These are phyloP conservation scores for Pungitius pungitius DNA, from an alignment of 2,113 vertebrate genomes.

Conservation along the genomic window DNA sequence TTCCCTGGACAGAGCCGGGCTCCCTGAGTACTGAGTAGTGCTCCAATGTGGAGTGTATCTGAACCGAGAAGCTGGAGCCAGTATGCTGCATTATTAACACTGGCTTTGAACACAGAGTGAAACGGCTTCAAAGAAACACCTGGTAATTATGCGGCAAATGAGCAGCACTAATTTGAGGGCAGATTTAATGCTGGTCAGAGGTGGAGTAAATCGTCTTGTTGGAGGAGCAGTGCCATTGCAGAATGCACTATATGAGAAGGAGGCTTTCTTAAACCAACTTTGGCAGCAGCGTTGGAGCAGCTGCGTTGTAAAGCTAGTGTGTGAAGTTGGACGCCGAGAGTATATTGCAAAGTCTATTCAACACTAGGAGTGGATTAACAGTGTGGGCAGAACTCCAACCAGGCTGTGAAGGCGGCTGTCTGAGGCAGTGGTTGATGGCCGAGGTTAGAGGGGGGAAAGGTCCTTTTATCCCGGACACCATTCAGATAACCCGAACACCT, in stretches of 20 bases:
- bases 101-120: conserved; percentile 12
- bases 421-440: conserved; percentile 44
- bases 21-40: too few species aligned
- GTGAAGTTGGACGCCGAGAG: conserved; percentile 60
- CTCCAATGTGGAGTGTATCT: neutral
- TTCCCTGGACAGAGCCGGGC: neutral
- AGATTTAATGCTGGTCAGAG: conserved; percentile 35
- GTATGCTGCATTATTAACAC: conserved; percentile 8
- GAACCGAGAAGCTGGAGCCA: neutral
- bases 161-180: conserved; percentile 21
- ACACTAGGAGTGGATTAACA: conserved; percentile 61
- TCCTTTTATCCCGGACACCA: conserved; percentile 33
- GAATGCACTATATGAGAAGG: conserved; percentile 31
- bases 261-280: conserved; percentile 45
- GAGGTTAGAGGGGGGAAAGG: conserved; percentile 26
- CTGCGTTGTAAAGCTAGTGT: conserved; percentile 66
- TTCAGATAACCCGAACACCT: conserved; percentile 7
- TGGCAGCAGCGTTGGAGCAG: conserved; percentile 70
- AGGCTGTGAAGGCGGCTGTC: conserved; percentile 72
- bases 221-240: conserved; percentile 16
- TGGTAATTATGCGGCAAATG: conserved; percentile 39
- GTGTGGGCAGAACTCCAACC: conserved; percentile 64
- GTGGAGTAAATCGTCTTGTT: conserved; percentile 23
- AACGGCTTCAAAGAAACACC: conserved; percentile 28
- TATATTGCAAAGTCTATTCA: conserved; percentile 69